These are phyloP conservation scores for Heliconius sara DNA, from an alignment of 2,888 invertebrate genomes.

Conservation along the genomic window DNA sequence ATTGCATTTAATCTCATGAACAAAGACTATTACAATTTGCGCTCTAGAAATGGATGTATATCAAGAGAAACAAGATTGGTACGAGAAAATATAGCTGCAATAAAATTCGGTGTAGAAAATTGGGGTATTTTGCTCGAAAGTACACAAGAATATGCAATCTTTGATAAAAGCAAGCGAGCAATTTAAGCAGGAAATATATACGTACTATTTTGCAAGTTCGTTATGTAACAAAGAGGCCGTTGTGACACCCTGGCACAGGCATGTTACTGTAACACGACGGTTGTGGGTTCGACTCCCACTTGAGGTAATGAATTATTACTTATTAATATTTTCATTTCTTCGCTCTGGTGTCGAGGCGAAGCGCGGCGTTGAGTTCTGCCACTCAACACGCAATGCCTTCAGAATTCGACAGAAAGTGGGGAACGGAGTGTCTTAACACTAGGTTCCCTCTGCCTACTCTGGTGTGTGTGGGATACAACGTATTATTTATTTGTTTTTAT, in stretches of 20 bases:
- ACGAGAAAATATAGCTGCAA: conserved; percentile 18
- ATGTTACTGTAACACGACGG: no score
- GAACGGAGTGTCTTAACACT: no score
- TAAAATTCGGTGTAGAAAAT: conserved; percentile 18
- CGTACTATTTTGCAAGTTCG: neutral
- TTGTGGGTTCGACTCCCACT: neutral
- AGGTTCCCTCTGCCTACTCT: no score
- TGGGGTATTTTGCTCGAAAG: neutral
- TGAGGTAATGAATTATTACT: no score
- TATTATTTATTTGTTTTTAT: no score
- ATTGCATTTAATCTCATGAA: conserved; percentile 10
- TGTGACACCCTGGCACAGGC: no score
- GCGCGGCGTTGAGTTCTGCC: no score
- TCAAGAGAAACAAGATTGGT: conserved; percentile 14
- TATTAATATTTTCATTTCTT: no score
- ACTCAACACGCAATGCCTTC: no score
- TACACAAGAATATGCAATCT: conserved; percentile 3
- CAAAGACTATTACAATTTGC: conserved; percentile 22
- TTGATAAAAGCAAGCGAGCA: neutral
- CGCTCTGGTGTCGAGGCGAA: no score
- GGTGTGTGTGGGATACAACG: no score
- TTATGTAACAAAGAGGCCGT: neutral
- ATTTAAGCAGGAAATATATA: neutral
- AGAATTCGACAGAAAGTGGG: no score
- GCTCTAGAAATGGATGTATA: neutral